Percentiles rank a stretch among this genome's conserved stretches.
Evolutionary conservation across 2,888 invertebrate species (phyloP).

Genomic region (Zaprionus lineosus): DNA sequence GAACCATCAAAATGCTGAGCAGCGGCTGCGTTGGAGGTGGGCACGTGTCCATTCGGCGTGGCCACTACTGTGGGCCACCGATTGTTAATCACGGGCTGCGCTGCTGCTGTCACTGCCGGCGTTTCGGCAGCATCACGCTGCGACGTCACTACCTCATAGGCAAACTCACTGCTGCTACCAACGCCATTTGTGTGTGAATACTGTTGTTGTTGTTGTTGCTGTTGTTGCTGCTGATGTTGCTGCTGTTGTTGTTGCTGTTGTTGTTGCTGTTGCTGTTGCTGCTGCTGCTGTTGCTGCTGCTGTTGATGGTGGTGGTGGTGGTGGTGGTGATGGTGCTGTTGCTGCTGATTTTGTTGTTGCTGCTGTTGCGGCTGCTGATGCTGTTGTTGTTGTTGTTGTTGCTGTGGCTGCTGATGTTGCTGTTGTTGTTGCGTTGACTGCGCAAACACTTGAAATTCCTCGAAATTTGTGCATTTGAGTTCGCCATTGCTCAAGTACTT

Average conservation of each 20-base stretch:
- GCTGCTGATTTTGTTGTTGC: conserved; percentile 24
- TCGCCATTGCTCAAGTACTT: conserved; percentile 83
- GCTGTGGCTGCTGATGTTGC: conserved; percentile 31
- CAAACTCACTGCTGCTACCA: conserved; percentile 39
- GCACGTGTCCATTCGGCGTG: conserved; percentile 60
- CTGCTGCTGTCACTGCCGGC: conserved; percentile 29
- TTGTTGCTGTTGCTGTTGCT: conserved; percentile 20
- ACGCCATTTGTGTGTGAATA: conserved; percentile 69
- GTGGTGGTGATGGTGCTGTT: conserved; percentile 33
- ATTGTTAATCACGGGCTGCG: conserved; percentile 50
- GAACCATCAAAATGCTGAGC: conserved; percentile 81
- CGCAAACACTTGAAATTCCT: conserved; percentile 81
- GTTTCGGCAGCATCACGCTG: conserved; percentile 37
- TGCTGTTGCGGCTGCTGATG: conserved; percentile 45
- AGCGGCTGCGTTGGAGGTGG: conserved; percentile 28
- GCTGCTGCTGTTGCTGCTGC: conserved; percentile 27
- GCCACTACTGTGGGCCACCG: conserved; percentile 75
- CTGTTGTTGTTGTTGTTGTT: conserved; percentile 28
- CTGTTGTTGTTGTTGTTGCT: conserved; percentile 59
- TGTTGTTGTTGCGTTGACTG: conserved; percentile 49
- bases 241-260: conserved; percentile 36
- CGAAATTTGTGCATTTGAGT: conserved; percentile 81
- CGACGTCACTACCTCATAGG: conserved; percentile 46
- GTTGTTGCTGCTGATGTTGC: conserved; percentile 36
- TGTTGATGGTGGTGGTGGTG: conserved; percentile 2